Base-by-base conservation (phyloP, 2,797 vertebrate genomes). In the Oreochromis grahami region DNA sequence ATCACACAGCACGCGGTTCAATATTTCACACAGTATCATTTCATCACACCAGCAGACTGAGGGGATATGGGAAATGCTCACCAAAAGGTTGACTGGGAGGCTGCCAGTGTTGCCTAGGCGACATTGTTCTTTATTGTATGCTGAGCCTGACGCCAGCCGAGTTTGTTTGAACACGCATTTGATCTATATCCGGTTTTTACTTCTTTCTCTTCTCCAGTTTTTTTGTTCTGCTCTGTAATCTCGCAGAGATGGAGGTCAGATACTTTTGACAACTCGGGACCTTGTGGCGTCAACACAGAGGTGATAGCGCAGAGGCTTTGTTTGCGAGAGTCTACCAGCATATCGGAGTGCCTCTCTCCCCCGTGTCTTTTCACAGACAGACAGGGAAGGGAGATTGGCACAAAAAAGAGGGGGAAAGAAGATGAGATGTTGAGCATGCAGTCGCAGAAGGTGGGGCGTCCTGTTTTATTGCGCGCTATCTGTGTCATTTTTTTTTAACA, bases 211-310 rank as follows among this genome's bases (percentile, higher is more conserved):
- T 78, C 79, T 84, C 76, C 68, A 86, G 50, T 77, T 85, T 79
- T 77, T 77, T 79, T 79, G 79, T 84, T 84, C 81, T 56, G 72
- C 70, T 60, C 85, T 79, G 89, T 92, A 92, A 95, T 95, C 93
- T 92, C 8, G 4, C 78, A 86, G 89, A 96, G 96, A 94, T 94
- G 94, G 88, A 89, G 92, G 94, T 88, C 86, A 94, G 96, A 96
- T 96, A 95, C 93, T 95, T 96, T 96, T 96, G 93, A 96, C 95
- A 96, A 94, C 95, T 94, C 88, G 86, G 95, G 96, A 96, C 96
- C 94, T 83, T 29, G 93, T 96, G 96, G 96, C 96, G 96, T 97
- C 96, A 94, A 95, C 93, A 93, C 85, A 3, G 50, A 80, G 92
- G 87, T 32, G 96, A 97, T 96, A 96, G 86, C 83, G 82, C 79